Base-by-base conservation (phyloP, 2,888 invertebrate genomes). In the Tinea semifulvella region DNA sequence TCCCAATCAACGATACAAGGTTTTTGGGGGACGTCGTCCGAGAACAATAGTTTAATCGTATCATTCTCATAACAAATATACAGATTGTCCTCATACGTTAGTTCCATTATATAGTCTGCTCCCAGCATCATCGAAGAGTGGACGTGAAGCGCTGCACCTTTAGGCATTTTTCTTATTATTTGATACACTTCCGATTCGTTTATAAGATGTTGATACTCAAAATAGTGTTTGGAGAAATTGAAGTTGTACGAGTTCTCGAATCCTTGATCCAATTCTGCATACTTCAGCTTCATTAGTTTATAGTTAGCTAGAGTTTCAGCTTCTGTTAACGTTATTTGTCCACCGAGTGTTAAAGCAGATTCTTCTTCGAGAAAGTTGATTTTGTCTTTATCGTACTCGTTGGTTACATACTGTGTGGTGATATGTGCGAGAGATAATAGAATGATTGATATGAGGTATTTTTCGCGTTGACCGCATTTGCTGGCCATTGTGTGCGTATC, bases 91-190 rank as follows among this genome's bases (percentile, higher is more conserved):
- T 84, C 77, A 51, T 86, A 87, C 1, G 89, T 90, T 47, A 90
- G 58, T 42, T 84, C 72, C 18, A 88, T 67, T 31, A 90, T 54
- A 44, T 76, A 85, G 42, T 87, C 84, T 0, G 81, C 70, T 26
- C 86, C 85, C 11, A 84, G 82, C 52, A 88, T 73, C 1, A 87
- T 82, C 0, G 86, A 84, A 52, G 88, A 84, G 56, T 91, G 91
- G 0, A 85, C 81, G 55, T 91, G 92, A 10, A 91, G 62, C 0
- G 85, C 86, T 0, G 83, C 88, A 1, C 90, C 93, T 70, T 93
- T 93, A 0, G 93, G 93, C 84, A 93, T 84, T 42, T 58, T 64
- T 45, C 71, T 72, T 5, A 93, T 84, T 2, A 90, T 73, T 50
- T 85, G 64, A 56, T 88, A 92, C 2, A 92, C 85, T 45, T 83